Percentiles rank a stretch among this genome's conserved stretches.
Evolutionary conservation across 30 jellyfish, hydroid and myxozoan genomes (phyloP).

Genomic region (Aurelia coerulea): DNA sequence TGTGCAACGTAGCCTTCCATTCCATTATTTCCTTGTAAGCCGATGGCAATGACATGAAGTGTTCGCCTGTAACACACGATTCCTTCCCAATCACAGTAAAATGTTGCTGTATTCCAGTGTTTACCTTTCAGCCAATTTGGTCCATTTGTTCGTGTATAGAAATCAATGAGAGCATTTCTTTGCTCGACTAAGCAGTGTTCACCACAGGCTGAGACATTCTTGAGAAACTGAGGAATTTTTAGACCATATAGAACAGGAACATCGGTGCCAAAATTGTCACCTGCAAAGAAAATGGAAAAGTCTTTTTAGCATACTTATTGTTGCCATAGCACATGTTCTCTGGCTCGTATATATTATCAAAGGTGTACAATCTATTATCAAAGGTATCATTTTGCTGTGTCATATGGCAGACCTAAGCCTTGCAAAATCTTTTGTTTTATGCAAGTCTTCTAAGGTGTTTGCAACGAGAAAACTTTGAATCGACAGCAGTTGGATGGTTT

Average conservation of each 20-base stretch:
- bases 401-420: too few relatives aligned
- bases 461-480: too few relatives aligned
- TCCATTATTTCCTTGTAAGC: slow-evolving; percentile 49
- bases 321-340: too few relatives aligned
- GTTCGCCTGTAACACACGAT: slow-evolving; percentile 51
- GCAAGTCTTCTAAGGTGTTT: too few relatives aligned
- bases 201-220: slow-evolving; percentile 25
- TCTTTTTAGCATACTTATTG: too few relatives aligned
- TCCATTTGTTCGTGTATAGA: slow-evolving; percentile 37
- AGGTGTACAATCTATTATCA: too few relatives aligned
- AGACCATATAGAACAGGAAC: slow-evolving; percentile 77
- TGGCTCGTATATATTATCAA: too few relatives aligned
- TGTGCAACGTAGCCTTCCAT: slow-evolving; percentile 56
- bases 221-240: slow-evolving; percentile 45
- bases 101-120: slow-evolving; percentile 23
- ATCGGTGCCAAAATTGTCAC: slow-evolving; percentile 50
- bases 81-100: slow-evolving; percentile 80
- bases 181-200: slow-evolving; percentile 23
- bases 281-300: slow-evolving; percentile 1
- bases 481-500: too few relatives aligned
- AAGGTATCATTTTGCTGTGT: too few relatives aligned
- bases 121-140: slow-evolving; percentile 42
- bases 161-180: slow-evolving; percentile 4
- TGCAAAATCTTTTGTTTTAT: too few relatives aligned
- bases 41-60: slow-evolving; percentile 49